Conservation (phyloP, 2,797 vertebrate genomes). For the Malacoraja senta region DNA sequence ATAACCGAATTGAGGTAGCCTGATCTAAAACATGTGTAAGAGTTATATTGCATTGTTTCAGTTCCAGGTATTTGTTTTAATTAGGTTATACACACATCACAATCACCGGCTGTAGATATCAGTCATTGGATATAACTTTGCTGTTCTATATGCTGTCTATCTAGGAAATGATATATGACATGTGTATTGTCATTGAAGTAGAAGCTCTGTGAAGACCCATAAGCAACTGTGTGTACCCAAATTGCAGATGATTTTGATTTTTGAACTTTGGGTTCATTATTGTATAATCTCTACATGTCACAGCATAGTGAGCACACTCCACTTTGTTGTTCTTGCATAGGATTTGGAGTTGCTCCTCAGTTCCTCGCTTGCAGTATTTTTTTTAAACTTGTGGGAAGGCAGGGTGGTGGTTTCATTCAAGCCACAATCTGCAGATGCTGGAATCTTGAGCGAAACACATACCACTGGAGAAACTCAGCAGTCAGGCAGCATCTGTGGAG, state of each 20-base stretch:
- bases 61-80: not conserved
- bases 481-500: no score
- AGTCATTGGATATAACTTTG: not conserved
- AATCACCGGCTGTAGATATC: not conserved
- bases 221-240: not conserved
- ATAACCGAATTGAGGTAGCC: not conserved
- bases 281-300: not conserved
- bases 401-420: no score
- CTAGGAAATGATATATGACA: not conserved
- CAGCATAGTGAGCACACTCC: not conserved
- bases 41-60: not conserved
- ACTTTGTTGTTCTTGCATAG: not conserved
- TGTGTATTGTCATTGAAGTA: not conserved
- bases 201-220: not conserved
- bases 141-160: not conserved
- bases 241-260: not conserved
- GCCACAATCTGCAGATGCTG: no score
- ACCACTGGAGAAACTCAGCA: no score
- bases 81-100: not conserved
- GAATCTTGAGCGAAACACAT: no score
- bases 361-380: not conserved
- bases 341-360: not conserved
- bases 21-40: not conserved
- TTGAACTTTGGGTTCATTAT: not conserved
- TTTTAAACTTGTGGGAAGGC: not conserved